Percentiles rank a stretch among this genome's conserved stretches.
Conservation (phyloP, 2,888 invertebrate species). For the Cephus pygmeus region DNA sequence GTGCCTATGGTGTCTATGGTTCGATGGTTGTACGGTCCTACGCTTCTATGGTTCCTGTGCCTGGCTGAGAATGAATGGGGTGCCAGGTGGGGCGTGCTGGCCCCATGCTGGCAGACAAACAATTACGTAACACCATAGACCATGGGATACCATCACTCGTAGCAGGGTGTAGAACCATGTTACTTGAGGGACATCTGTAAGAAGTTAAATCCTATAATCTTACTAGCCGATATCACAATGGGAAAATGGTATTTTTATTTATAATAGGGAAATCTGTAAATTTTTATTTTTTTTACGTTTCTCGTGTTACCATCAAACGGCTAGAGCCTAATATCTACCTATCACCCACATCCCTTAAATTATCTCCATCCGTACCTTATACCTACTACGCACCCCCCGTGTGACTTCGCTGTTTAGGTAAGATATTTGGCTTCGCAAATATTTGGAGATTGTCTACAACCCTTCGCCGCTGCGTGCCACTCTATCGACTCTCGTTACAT, state of each 20-base stretch:
- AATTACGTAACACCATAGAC: slow-evolving; percentile 51
- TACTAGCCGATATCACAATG: too few relatives aligned
- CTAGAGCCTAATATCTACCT: too few relatives aligned
- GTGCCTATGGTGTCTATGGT: slow-evolving; percentile 22
- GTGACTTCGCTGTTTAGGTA: slow-evolving; percentile 63
- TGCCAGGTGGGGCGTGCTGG: slow-evolving; percentile 58
- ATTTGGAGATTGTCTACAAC: slow-evolving; percentile 65
- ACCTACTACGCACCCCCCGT: slow-evolving; percentile 34
- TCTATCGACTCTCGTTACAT: slow-evolving; percentile 59
- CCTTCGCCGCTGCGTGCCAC: slow-evolving; percentile 43
- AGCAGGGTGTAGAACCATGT: too few relatives aligned
- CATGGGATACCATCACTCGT: too few relatives aligned
- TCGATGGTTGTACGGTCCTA: slow-evolving; percentile 21
- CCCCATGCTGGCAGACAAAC: slow-evolving; percentile 50
- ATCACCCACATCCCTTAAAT: too few relatives aligned
- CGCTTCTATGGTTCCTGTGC: slow-evolving; percentile 21
- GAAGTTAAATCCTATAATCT: too few relatives aligned
- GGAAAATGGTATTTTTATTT: too few relatives aligned
- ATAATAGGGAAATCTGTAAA: too few relatives aligned
- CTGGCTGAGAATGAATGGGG: slow-evolving; percentile 45
- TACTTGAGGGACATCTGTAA: too few relatives aligned
- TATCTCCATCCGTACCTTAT: too few relatives aligned
- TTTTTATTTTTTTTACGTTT: too few relatives aligned
- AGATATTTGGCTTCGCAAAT: slow-evolving; percentile 66
- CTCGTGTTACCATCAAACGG: too few relatives aligned